Evolutionary conservation across 2,113 vertebrate genomes (phyloP).

Genomic region (Corythornis cristatus): DNA sequence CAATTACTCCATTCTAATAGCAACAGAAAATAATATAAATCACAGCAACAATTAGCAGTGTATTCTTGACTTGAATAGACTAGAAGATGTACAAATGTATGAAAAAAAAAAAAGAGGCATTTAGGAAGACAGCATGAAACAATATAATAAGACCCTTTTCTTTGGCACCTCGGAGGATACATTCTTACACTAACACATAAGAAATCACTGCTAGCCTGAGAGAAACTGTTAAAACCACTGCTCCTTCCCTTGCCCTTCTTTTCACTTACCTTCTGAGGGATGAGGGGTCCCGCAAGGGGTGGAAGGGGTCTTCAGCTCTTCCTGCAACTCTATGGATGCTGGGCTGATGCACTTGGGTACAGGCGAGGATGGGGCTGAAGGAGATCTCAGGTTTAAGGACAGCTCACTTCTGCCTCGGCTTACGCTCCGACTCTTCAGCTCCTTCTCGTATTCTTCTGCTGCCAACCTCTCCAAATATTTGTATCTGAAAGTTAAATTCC

Average conservation of each 20-base stretch:
- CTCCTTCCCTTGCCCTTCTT: background rate
- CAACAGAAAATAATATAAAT: background rate
- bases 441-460: conserved; percentile 88
- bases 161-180: background rate
- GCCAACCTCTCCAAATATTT: conserved; percentile 90
- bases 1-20: conserved; percentile 12
- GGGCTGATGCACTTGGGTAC: conserved; percentile 72
- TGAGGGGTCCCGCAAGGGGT: conserved; percentile 45
- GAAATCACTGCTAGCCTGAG: background rate
- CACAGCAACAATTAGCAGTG: background rate
- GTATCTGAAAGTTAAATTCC: conserved; percentile 90
- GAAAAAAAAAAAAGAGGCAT: background rate
- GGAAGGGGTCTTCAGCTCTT: conserved; percentile 57
- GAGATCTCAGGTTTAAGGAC: conserved; percentile 87
- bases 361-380: conserved; percentile 69
- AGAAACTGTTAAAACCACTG: background rate
- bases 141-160: background rate
- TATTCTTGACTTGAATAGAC: background rate
- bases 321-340: conserved; percentile 72
- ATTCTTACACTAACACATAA: background rate
- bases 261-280: conserved; percentile 77
- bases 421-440: conserved; percentile 77
- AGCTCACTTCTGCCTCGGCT: conserved; percentile 88
- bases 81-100: background rate
- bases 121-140: background rate